Evolutionary conservation across 2,113 vertebrate species (phyloP).

Genomic region (Mesitornis unicolor): DNA sequence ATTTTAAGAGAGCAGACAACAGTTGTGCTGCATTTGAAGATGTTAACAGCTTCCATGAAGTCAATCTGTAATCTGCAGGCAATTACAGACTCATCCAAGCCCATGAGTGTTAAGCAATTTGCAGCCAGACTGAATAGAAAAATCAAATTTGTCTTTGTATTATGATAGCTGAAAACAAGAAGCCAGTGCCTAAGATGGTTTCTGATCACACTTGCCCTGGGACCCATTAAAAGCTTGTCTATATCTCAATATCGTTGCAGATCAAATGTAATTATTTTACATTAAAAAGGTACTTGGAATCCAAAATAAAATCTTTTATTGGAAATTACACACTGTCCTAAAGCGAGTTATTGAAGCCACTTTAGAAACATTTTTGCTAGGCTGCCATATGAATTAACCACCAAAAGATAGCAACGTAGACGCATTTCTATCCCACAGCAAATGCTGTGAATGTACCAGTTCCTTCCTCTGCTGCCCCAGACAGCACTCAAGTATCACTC

Average conservation of each 20-base stretch:
- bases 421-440: neutral
- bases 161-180: neutral
- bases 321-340: neutral
- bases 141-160: neutral
- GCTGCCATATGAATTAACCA: neutral
- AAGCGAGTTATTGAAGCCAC: neutral
- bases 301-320: neutral
- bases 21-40: neutral
- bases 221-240: neutral
- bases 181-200: neutral
- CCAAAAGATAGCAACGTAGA: neutral
- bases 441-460: neutral
- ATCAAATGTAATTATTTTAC: neutral
- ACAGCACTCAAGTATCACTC: neutral
- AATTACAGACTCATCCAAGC: neutral
- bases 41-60: neutral
- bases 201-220: neutral
- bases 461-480: neutral
- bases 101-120: neutral
- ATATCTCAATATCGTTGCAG: neutral
- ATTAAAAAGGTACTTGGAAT: neutral
- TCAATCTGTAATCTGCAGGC: neutral
- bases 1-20: neutral
- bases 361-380: conserved; percentile 18
- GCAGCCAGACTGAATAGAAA: neutral